phyloP scores from a whole-genome alignment of 2,797 vertebrate genomes.

The Pantherophis vulpinus region DNA sequence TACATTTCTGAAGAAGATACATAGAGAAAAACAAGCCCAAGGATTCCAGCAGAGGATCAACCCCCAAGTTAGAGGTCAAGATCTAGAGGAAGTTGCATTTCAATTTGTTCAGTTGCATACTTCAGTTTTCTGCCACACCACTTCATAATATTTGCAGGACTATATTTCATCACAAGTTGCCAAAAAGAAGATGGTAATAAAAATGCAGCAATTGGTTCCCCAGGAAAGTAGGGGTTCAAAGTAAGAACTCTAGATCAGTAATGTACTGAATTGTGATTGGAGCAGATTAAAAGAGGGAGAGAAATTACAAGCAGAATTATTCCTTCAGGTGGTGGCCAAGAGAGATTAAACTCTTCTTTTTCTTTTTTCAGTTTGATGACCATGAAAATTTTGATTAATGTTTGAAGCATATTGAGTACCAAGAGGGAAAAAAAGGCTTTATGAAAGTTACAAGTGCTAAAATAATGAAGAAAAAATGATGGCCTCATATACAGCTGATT shows the following conservation, averaged over 20 bases:
- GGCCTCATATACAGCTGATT: not conserved
- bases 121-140: not conserved
- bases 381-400: conserved; percentile 8
- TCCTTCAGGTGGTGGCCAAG: not conserved
- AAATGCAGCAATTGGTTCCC: not conserved
- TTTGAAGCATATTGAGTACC: not conserved
- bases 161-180: conserved; percentile 4
- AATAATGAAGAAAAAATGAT: not conserved
- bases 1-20: not conserved
- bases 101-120: not conserved
- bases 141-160: conserved; percentile 4
- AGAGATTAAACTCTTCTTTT: not conserved
- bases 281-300: not conserved
- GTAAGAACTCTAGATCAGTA: not conserved
- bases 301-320: not conserved
- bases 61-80: not conserved
- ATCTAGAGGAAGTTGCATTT: not conserved
- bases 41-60: not conserved
- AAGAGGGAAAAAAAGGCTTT: not conserved
- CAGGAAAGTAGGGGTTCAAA: not conserved
- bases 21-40: not conserved
- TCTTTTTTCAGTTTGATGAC: not conserved
- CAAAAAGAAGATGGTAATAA: conserved; percentile 3
- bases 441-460: not conserved
- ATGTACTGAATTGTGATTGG: not conserved